Evolutionary conservation across 2,113 vertebrate species (phyloP).

Genomic region (Nanorana parkeri): DNA sequence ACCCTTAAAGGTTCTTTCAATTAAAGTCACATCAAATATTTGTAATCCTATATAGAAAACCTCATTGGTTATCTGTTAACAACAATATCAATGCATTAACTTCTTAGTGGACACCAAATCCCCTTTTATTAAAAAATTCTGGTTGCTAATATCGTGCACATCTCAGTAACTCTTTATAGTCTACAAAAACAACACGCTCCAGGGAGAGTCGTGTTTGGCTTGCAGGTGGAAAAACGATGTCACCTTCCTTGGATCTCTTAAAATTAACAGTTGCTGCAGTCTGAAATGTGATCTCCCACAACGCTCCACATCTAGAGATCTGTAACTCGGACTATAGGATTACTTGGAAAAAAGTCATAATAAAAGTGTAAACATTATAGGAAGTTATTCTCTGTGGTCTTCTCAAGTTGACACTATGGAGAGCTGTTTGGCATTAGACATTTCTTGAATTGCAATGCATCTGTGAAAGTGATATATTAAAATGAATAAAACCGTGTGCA

Average conservation of each 20-base stretch:
- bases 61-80: too few species aligned
- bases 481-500: too few species aligned
- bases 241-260: slow-evolving; percentile 48
- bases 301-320: slow-evolving; percentile 38
- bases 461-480: too few species aligned
- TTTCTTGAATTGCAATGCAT: too few species aligned
- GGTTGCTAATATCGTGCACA: background rate
- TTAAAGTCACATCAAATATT: too few species aligned
- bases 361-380: slow-evolving; percentile 37
- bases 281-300: slow-evolving; percentile 49
- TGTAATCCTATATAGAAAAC: too few species aligned
- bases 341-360: slow-evolving; percentile 34
- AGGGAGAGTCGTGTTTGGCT: slow-evolving; percentile 22
- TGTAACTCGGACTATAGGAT: slow-evolving; percentile 26
- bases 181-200: slow-evolving; percentile 16
- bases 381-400: slow-evolving; percentile 6
- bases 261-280: slow-evolving; percentile 49
- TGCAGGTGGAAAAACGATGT: slow-evolving; percentile 56
- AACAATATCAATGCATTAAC: background rate
- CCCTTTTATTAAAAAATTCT: slow-evolving; percentile 22
- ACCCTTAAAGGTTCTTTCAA: too few species aligned
- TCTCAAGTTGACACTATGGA: background rate
- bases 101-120: background rate
- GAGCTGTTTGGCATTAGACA: too few species aligned
- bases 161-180: slow-evolving; percentile 45